phyloP scores from a whole-genome alignment of 2,888 invertebrate species.

The Temnothorax ravouxi region DNA sequence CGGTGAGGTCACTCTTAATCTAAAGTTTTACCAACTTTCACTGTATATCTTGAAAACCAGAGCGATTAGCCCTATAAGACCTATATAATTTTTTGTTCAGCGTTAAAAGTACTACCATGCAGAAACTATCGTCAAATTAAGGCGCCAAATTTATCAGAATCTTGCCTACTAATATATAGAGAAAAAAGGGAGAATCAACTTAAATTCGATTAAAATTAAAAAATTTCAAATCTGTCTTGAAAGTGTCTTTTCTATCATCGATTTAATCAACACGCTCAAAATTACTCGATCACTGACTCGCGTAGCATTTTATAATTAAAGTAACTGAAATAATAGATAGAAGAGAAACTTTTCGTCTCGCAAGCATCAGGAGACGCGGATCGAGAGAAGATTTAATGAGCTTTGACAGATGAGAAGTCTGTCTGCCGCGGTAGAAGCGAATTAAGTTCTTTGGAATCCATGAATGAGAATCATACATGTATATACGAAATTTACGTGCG shows the following conservation, averaged over 20 bases:
- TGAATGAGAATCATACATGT: not conserved
- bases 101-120: no score
- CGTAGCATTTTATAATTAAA: conserved; percentile 14
- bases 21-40: no score
- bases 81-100: no score
- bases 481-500: not conserved
- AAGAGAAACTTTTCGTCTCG: not conserved
- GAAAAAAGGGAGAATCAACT: not conserved
- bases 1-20: no score
- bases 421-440: not conserved
- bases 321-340: not conserved
- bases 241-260: not conserved
- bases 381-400: not conserved
- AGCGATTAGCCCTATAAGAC: no score
- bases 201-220: not conserved
- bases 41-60: no score
- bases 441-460: not conserved
- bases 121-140: no score
- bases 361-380: not conserved
- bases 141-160: no score
- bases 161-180: not conserved
- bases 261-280: not conserved
- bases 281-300: not conserved
- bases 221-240: not conserved
- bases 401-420: not conserved